A percentile compares a stretch with the other conserved stretches of the same genome.
phyloP scores from a whole-genome alignment of 2,113 vertebrate species.

The Morone saxatilis region DNA sequence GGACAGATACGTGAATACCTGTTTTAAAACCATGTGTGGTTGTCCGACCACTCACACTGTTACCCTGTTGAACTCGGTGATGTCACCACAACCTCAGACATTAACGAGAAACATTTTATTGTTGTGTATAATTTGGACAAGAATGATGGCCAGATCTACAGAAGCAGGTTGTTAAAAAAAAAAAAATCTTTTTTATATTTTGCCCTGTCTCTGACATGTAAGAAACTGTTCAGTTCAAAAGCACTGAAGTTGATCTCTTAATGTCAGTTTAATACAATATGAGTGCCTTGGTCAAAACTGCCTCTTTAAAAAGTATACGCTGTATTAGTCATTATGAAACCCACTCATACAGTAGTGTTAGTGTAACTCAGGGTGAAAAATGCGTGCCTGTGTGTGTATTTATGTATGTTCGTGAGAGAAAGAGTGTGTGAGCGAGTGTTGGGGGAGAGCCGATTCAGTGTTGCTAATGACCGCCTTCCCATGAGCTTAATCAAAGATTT shows the following conservation, averaged over 20 bases:
- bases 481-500: slow-evolving; percentile 93
- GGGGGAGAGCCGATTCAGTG: slow-evolving; percentile 83
- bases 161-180: neutral
- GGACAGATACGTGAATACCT: neutral
- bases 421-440: slow-evolving; percentile 32
- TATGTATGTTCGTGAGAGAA: neutral
- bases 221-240: neutral
- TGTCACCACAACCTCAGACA: neutral
- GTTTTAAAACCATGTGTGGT: neutral
- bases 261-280: neutral
- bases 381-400: slow-evolving; percentile 16
- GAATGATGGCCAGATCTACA: neutral
- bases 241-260: neutral
- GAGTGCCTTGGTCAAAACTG: neutral
- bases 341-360: slow-evolving; percentile 14
- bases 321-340: slow-evolving; percentile 14
- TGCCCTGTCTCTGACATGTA: neutral
- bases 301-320: neutral
- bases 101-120: neutral
- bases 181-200: neutral
- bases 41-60: neutral
- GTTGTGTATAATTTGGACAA: neutral
- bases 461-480: slow-evolving; percentile 92
- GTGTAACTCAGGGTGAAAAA: slow-evolving; percentile 30
- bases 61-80: neutral